Base-by-base conservation (phyloP, 2,113 vertebrate genomes). In the Globicephala melas region DNA sequence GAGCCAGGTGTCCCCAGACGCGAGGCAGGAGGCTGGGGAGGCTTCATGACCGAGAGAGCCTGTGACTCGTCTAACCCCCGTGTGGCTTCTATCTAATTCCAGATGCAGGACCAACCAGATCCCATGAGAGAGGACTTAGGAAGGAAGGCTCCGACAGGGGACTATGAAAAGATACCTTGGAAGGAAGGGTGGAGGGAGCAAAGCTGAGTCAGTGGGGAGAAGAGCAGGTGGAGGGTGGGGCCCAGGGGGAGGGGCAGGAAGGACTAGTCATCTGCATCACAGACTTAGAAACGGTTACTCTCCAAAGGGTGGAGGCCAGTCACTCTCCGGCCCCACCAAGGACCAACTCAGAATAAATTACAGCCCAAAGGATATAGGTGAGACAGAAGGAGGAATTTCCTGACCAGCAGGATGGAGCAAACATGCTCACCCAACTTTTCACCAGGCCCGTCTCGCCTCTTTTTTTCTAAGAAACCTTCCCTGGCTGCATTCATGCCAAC, bases 1-100 rank as follows among this genome's bases (percentile, higher is more conserved):
- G 67, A 95, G 87, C 93, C 98, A 97, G 94, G 97, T 96, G 94
- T 96, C 95, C 95, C 62, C 50, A 44, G 62, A 93, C 13, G 68
- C 50, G 38, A 91, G 63, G 77, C 80, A 97, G 92, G n/a, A 67
- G 91, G 50, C n/a, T 15, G 33, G 89, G 44, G 86, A 88, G 89
- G 74, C 28, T 71, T 89, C 6, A 1, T 5, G n/a, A 90, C 41
- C 70, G 55, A 89, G 73, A 55, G 89, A 60, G 41, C 70, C 87
- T 28, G 15, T 15, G 62, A 63, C 68, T 7, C 50, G 26, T 60
- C 91, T 50, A n/a, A 11, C 18, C 11, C 18, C 68, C 7, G n/a
- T n/a, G 36, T 10, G 47, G 53, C 81, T 92, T 71, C 65, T 77
- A 68, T 71, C 65, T 77, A 73, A 28, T 55, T 89, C 44, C 31